Conservation (phyloP, 2,797 vertebrate genomes). For the Taenioides sp. region DNA sequence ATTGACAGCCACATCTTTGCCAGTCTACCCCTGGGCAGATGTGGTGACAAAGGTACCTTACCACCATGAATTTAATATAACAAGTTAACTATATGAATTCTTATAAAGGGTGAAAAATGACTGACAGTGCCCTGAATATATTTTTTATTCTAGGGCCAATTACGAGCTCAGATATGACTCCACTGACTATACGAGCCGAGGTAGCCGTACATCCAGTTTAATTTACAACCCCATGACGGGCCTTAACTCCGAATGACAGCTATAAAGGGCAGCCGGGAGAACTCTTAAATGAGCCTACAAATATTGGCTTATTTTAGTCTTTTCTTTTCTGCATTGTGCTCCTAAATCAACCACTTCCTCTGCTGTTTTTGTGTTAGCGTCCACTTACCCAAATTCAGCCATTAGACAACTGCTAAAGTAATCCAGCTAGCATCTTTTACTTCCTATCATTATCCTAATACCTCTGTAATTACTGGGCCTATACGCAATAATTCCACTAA, state of each 20-base stretch:
- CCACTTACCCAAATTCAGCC: slow-evolving; percentile 16
- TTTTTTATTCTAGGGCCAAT: slow-evolving; percentile 36
- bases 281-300: slow-evolving; percentile 38
- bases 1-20: too few species aligned
- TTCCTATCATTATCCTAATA: background rate
- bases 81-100: background rate
- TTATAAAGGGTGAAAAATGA: slow-evolving; percentile 3
- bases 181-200: slow-evolving; percentile 31
- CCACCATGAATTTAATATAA: background rate
- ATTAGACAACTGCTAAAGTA: slow-evolving; percentile 27
- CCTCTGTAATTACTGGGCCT: background rate
- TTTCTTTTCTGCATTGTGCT: background rate
- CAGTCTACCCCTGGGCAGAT: too few species aligned
- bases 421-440: background rate
- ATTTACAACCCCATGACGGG: slow-evolving; percentile 48
- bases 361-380: slow-evolving; percentile 13
- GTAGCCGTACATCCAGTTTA: slow-evolving; percentile 19
- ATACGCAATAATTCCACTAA: background rate
- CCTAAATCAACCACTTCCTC: slow-evolving; percentile 29
- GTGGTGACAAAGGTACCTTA: too few species aligned
- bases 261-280: slow-evolving; percentile 44
- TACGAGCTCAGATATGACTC: slow-evolving; percentile 30
- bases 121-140: slow-evolving; percentile 16
- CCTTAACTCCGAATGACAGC: slow-evolving; percentile 44
- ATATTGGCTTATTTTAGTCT: slow-evolving; percentile 31